These are phyloP conservation scores for Phorcus lineatus DNA, from an alignment of 2,888 invertebrate species.

Conservation along the genomic window DNA sequence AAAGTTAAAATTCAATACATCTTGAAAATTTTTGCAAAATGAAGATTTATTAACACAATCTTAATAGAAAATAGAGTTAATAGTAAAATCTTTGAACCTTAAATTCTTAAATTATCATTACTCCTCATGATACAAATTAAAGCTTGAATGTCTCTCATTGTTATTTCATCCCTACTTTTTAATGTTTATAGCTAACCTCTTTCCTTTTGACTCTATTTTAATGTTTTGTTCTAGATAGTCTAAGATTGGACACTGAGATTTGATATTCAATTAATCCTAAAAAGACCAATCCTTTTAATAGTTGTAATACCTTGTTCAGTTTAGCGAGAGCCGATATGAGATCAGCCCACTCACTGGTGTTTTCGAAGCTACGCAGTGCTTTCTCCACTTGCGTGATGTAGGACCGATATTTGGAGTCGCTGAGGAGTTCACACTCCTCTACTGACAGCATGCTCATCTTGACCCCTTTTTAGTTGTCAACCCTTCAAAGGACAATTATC, in stretches of 20 bases:
- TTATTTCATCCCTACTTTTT: no score
- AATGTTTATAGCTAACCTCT: no score
- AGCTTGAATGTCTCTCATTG: no score
- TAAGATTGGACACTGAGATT: no score
- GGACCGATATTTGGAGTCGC: conserved; percentile 87
- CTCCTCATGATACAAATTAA: no score
- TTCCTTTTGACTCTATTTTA: no score
- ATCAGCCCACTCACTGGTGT: conserved; percentile 96
- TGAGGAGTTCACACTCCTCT: conserved; percentile 88
- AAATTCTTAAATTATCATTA: no score
- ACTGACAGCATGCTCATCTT: conserved; percentile 78
- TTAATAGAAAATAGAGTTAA: no score
- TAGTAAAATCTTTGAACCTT: no score
- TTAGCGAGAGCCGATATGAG: conserved; percentile 92
- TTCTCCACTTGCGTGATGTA: conserved; percentile 82
- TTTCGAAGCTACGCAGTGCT: conserved; percentile 91
- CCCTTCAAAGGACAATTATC: background rate
- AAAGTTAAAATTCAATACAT: background rate
- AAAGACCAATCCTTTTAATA: background rate
- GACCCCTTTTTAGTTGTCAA: background rate
- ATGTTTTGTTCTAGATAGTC: no score
- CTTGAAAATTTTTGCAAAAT: no score
- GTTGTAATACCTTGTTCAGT: conserved; percentile 85
- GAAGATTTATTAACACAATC: background rate
- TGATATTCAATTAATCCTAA: no score